A percentile compares a stretch with the other conserved stretches of the same genome.
Conservation (phyloP, 1,140 invertebrate genomes). For the Aethina tumida region DNA sequence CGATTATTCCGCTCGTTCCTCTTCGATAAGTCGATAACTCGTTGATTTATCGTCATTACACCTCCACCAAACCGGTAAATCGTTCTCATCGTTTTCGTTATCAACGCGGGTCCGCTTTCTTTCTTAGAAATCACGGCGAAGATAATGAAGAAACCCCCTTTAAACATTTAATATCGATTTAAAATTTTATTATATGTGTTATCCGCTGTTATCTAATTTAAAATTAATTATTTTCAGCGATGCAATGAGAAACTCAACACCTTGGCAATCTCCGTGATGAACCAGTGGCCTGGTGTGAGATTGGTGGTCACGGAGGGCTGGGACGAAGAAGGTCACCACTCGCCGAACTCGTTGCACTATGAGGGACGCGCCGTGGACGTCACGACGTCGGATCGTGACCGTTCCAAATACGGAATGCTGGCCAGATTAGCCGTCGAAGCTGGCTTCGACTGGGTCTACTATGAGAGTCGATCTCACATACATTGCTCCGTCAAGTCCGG, state of each 20-base stretch:
- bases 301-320: conserved; percentile 88
- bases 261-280: conserved; percentile 93
- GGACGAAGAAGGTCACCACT: conserved; percentile 80
- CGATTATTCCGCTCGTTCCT: too few species aligned
- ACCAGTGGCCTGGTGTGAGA: conserved; percentile 92
- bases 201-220: too few species aligned
- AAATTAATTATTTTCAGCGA: conserved; percentile 71
- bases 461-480: conserved; percentile 87
- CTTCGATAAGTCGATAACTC: too few species aligned
- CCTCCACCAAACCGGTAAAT: too few species aligned
- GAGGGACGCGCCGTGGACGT: conserved; percentile 93
- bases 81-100: too few species aligned
- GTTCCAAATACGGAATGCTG: conserved; percentile 90
- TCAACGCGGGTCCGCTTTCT: too few species aligned
- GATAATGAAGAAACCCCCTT: too few species aligned
- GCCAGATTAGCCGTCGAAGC: conserved; percentile 92
- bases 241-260: conserved; percentile 93
- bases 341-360: conserved; percentile 81
- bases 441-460: conserved; percentile 98
- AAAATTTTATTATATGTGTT: too few species aligned
- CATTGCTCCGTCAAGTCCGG: conserved; percentile 97
- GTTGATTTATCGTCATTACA: too few species aligned
- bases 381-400: conserved; percentile 85
- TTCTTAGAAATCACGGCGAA: too few species aligned
- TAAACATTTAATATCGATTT: too few species aligned